Percentiles rank a stretch among this genome's conserved stretches.
These are phyloP conservation scores for Rhinoraja longicauda DNA, from an alignment of 2,797 vertebrate genomes.

Conservation along the genomic window DNA sequence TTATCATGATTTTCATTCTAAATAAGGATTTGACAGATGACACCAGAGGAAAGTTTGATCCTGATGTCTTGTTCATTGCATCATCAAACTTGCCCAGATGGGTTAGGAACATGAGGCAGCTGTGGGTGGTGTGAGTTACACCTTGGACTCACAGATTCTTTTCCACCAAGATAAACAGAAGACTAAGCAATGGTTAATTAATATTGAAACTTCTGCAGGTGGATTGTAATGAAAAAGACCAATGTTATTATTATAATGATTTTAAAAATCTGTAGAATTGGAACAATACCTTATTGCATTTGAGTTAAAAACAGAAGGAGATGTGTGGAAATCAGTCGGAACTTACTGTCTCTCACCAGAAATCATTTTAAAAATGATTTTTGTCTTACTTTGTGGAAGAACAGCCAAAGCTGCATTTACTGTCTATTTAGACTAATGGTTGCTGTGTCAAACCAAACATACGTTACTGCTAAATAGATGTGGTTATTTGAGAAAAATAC, in stretches of 20 bases:
- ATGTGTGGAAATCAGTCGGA: background rate
- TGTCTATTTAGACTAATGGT: background rate
- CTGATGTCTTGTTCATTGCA: too few relatives aligned
- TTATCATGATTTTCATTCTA: background rate
- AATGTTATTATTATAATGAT: background rate
- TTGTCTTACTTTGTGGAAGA: background rate
- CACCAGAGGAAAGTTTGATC: background rate
- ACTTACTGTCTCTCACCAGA: background rate
- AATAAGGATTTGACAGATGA: background rate
- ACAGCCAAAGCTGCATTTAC: background rate
- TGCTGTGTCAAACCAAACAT: background rate
- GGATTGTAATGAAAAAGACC: background rate
- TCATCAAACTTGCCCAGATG: background rate
- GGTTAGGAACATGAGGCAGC: background rate
- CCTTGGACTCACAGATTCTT: too few relatives aligned
- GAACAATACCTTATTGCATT: background rate
- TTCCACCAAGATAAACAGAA: background rate
- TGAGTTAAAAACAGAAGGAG: background rate
- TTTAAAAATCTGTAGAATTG: background rate
- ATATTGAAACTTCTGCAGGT: background rate
- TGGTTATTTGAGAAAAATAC: background rate
- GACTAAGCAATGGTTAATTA: background rate
- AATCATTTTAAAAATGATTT: background rate
- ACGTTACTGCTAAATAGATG: too few relatives aligned
- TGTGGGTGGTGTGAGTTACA: too few relatives aligned